Conservation (phyloP, 2,797 vertebrate genomes). For the Echeneis naucrates region DNA sequence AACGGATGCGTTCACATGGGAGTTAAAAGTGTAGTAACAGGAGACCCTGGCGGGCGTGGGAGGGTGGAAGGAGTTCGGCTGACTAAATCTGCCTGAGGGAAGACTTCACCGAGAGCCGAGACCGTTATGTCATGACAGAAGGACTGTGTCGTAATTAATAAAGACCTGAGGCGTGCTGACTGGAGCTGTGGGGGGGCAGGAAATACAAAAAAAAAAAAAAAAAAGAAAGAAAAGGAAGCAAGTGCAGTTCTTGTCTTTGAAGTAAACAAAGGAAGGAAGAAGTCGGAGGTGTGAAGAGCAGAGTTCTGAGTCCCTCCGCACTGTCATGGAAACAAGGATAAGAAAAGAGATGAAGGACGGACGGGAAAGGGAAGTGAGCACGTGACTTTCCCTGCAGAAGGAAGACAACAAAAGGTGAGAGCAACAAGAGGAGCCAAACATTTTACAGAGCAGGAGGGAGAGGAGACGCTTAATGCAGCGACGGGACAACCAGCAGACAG, state of each 20-base stretch:
- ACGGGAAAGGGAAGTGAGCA: constrained; percentile 39
- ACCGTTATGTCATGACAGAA: constrained; percentile 54
- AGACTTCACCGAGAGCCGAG: constrained; percentile 14
- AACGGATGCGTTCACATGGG: neutral
- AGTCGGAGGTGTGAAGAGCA: constrained; percentile 13
- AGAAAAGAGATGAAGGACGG: constrained; percentile 53
- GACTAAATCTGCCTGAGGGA: constrained; percentile 41
- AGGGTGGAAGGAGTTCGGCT: constrained; percentile 22
- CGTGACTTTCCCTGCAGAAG: constrained; percentile 19
- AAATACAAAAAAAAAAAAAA: constrained; percentile 1
- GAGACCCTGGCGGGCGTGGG: constrained; percentile 14
- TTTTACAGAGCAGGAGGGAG: constrained; percentile 3
- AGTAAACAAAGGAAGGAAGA: constrained; percentile 8
- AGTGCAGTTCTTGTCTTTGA: constrained; percentile 17
- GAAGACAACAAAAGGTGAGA: neutral
- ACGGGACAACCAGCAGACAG: neutral
- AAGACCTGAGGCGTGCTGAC: constrained; percentile 39
- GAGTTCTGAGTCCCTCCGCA: constrained; percentile 24
- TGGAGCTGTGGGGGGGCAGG: constrained; percentile 40
- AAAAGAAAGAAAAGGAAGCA: neutral
- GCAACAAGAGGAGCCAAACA: neutral
- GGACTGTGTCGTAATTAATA: constrained; percentile 65
- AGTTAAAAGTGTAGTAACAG: constrained; percentile 39
- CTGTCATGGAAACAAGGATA: constrained; percentile 29
- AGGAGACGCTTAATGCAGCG: neutral